A percentile compares a stretch with the other conserved stretches of the same genome.
These are phyloP conservation scores for Sebastes dallii DNA, from an alignment of 2,797 vertebrate species.

Conservation along the genomic window DNA sequence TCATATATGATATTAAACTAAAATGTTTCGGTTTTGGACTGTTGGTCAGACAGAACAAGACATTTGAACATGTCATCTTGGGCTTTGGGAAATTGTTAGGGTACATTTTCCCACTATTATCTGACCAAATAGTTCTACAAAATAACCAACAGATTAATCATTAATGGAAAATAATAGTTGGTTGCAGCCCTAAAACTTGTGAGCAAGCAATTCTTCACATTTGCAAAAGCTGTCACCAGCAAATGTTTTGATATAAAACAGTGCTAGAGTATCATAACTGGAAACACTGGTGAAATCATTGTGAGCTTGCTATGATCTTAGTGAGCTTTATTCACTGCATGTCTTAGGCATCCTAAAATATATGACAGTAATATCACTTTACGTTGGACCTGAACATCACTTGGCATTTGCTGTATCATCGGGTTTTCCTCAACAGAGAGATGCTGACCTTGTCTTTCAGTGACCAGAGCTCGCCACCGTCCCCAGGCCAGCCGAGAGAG, in stretches of 20 bases:
- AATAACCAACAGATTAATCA: background rate
- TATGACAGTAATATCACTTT: background rate
- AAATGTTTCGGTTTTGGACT: background rate
- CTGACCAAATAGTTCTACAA: background rate
- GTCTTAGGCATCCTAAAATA: background rate
- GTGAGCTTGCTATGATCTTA: too few species aligned
- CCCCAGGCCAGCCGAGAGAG: constrained; percentile 2
- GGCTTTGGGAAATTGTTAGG: too few species aligned
- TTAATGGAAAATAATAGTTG: background rate
- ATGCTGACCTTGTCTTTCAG: constrained; percentile 35
- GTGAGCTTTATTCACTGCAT: background rate
- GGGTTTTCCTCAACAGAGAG: constrained; percentile 17
- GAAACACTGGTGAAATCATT: background rate
- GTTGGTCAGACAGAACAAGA: background rate
- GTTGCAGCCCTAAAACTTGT: background rate
- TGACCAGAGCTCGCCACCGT: constrained; percentile 10
- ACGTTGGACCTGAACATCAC: background rate
- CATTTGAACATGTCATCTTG: background rate
- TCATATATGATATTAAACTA: background rate
- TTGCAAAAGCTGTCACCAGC: background rate
- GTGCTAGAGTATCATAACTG: background rate
- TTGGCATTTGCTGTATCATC: background rate
- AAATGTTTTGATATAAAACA: background rate
- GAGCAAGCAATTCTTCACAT: background rate
- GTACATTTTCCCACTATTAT: background rate